Evolutionary conservation across 2,797 vertebrate species (phyloP).

Genomic region (Oreortyx pictus): DNA sequence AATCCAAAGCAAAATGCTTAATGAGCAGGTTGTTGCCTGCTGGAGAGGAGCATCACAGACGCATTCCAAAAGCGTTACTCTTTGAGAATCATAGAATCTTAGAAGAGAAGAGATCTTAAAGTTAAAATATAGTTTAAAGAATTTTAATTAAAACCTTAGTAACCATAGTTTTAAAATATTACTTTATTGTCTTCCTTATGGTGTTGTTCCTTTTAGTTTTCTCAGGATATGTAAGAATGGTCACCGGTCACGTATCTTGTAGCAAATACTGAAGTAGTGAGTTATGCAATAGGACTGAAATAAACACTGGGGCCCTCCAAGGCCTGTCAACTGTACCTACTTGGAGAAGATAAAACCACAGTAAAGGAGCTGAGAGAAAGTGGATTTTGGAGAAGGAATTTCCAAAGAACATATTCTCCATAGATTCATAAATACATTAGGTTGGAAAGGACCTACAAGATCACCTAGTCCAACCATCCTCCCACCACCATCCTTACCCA

Average conservation of each 20-base stretch:
- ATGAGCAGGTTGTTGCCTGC: neutral
- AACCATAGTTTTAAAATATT: neutral
- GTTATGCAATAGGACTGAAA: neutral
- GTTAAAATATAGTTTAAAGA: neutral
- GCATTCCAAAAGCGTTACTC: neutral
- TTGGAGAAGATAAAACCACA: neutral
- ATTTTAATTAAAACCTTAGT: neutral
- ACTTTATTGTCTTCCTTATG: neutral
- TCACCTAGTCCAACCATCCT: too few species aligned
- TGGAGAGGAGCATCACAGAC: neutral
- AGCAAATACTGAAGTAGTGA: neutral
- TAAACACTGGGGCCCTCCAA: neutral
- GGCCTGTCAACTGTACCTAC: fast-evolving
- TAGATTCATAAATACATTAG: too few species aligned
- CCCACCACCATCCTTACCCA: too few species aligned
- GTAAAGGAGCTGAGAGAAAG: neutral
- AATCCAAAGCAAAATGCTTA: neutral
- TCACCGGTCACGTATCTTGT: neutral
- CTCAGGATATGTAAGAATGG: neutral
- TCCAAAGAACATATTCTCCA: neutral
- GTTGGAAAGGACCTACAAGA: too few species aligned
- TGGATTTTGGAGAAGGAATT: neutral
- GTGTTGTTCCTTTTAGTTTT: neutral
- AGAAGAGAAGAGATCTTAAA: neutral
- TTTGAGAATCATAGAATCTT: neutral